These are phyloP conservation scores for Genyomyrus donnyi DNA, from an alignment of 2,113 vertebrate genomes.

Conservation along the genomic window DNA sequence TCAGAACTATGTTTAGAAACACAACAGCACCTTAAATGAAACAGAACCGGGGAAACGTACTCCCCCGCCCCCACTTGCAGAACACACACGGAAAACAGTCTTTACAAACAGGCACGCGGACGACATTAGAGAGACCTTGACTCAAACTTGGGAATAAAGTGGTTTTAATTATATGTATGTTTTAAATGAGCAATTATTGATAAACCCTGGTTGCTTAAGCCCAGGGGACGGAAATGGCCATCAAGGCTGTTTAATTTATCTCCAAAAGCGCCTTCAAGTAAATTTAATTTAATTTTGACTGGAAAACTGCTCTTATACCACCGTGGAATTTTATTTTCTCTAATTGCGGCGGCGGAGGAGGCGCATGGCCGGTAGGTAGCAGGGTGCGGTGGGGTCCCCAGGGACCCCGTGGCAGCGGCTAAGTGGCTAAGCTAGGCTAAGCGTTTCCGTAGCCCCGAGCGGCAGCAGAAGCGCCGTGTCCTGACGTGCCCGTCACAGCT, in stretches of 20 bases:
- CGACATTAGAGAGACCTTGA: conserved; percentile 45
- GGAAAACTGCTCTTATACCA: conserved; percentile 24
- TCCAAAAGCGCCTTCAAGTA: conserved; percentile 32
- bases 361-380: conserved; percentile 4
- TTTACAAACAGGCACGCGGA: conserved; percentile 27
- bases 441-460: background rate
- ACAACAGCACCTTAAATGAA: conserved; percentile 9
- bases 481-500: background rate
- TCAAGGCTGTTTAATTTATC: conserved; percentile 31
- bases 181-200: conserved; percentile 45
- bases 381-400: conserved; percentile 9
- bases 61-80: background rate
- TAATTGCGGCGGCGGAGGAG: conserved; percentile 31
- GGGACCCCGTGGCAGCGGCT: conserved; percentile 3
- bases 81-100: conserved; percentile 30
- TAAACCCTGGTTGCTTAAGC: conserved; percentile 35
- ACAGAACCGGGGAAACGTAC: background rate
- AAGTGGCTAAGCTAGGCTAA: background rate
- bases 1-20: background rate
- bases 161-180: conserved; percentile 41
- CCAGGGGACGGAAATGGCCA: conserved; percentile 27
- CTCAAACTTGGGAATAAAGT: conserved; percentile 41
- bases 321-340: conserved; percentile 25
- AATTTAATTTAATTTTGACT: conserved; percentile 33
- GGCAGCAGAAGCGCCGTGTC: background rate